A percentile compares a stretch with the other conserved stretches of the same genome.
phyloP scores from a whole-genome alignment of 2,797 vertebrate genomes.

The Natrix natrix region DNA sequence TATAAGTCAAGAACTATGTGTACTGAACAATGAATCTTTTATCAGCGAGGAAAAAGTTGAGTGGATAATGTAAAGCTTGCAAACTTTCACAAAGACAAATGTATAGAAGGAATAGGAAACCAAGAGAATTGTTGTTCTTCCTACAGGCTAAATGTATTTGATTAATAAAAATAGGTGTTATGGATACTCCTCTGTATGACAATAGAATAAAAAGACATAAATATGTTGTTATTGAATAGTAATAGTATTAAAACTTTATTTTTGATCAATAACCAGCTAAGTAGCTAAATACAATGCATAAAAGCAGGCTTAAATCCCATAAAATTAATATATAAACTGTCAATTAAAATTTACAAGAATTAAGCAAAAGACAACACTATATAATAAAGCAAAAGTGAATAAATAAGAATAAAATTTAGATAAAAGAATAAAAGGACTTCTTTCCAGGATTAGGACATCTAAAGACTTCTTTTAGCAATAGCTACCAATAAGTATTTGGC shows the following conservation, averaged over 20 bases:
- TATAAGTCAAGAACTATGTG: background rate
- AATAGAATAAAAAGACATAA: background rate
- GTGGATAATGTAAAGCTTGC: background rate
- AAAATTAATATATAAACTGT: background rate
- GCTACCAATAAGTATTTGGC: background rate
- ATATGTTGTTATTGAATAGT: background rate
- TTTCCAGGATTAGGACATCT: background rate
- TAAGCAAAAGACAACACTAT: background rate
- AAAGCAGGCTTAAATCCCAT: background rate
- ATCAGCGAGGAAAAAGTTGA: background rate
- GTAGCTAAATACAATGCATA: background rate
- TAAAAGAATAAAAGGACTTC: background rate
- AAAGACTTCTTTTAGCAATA: background rate
- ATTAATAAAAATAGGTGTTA: background rate
- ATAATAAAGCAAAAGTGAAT: background rate
- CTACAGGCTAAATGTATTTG: background rate
- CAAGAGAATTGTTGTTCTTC: background rate
- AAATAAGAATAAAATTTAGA: background rate
- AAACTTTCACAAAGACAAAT: background rate
- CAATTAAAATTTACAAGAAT: background rate
- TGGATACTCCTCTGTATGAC: background rate
- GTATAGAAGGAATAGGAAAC: background rate
- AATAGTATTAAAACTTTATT: background rate
- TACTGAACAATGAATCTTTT: background rate
- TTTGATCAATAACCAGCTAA: background rate